Base-by-base conservation (phyloP, 2,888 invertebrate genomes). In the Diploptera punctata region DNA sequence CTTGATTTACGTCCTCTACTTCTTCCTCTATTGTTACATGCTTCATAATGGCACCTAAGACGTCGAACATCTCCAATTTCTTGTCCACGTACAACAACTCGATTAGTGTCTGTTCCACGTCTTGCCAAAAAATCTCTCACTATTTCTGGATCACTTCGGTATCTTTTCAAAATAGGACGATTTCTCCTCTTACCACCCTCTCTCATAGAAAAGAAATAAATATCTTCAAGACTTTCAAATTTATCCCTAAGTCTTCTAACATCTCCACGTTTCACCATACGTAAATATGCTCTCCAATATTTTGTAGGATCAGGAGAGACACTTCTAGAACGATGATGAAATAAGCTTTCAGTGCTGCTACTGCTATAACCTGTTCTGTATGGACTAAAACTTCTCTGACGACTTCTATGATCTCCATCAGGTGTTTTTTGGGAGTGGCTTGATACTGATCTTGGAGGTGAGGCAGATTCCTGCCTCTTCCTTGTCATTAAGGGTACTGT, bases 141-240 rank as follows among this genome's bases (percentile, higher is more conserved):
- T 47, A 94, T 83, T 82, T 93, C 93, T 13, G 94, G 93, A 81
- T 94, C 94, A 82, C 94, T 94, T 78, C 89, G 90, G 81, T 90
- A 91, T 76, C 90, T 87, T 76, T 90, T 79, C 61, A 83, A 82
- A 21, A 85, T 83, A 16, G 83, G 81, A 2, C 79, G 76, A 7
- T 77, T 72, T 24, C 79, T 70, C 68, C 84, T 84, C 75, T 81
- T 82, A 75, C 74, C 79, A 69, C 70, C 67, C 10, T 52, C 67
- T 9, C 73, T 67, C 7, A 75, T 67, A 18, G 76, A 70, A 38
- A 33, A 76, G 31, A 76, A 68, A 26, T 60, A 77, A 67, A 85
- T 78, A 76, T 89, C 87, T 71, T 89, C 86, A 62, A 88, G 85
- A 77, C 89, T 88, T 81, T 95, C 94, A 80, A 94, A 95, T 77